These are phyloP conservation scores for Trichomycterus rosablanca DNA, from an alignment of 2,113 vertebrate genomes.

Conservation along the genomic window DNA sequence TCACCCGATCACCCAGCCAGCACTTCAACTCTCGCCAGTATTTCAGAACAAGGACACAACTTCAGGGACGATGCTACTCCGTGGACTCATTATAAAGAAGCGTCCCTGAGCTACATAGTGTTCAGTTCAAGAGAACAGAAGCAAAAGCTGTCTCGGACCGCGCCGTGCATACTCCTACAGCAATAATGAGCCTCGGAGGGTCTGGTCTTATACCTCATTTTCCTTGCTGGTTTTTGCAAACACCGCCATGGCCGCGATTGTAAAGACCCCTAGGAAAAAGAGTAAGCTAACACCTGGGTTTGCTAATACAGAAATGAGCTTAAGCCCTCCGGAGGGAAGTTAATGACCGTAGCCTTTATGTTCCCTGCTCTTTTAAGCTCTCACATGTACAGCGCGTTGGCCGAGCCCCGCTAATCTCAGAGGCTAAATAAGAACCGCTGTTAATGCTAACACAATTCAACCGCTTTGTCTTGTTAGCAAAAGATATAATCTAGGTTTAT, in stretches of 20 bases:
- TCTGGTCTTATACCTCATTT: conserved; percentile 38
- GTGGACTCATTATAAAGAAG: conserved; percentile 32
- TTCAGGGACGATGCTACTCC: background rate
- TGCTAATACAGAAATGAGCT: conserved; percentile 47
- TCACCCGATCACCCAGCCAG: too few relatives aligned
- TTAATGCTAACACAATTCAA: conserved; percentile 2
- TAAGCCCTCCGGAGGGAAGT: conserved; percentile 33
- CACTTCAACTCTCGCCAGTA: conserved; percentile 2
- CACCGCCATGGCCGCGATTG: conserved; percentile 25
- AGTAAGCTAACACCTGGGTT: conserved; percentile 31
- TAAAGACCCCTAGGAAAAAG: conserved; percentile 12
- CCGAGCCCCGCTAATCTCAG: conserved; percentile 7
- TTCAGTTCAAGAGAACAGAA: conserved; percentile 37
- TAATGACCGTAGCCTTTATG: conserved; percentile 20
- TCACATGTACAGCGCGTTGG: conserved; percentile 30
- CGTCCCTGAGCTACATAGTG: conserved; percentile 10
- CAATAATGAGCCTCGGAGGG: conserved; percentile 55
- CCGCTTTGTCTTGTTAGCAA: background rate
- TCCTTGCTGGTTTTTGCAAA: conserved; percentile 44
- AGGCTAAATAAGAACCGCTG: conserved; percentile 12
- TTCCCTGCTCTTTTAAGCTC: conserved; percentile 32
- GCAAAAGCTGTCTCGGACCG: conserved; percentile 17
- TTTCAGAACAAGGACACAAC: conserved; percentile 7
- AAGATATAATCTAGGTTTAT: background rate
- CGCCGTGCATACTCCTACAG: conserved; percentile 55